phyloP scores from a whole-genome alignment of 2,113 vertebrate species.

The Felis chaus region DNA sequence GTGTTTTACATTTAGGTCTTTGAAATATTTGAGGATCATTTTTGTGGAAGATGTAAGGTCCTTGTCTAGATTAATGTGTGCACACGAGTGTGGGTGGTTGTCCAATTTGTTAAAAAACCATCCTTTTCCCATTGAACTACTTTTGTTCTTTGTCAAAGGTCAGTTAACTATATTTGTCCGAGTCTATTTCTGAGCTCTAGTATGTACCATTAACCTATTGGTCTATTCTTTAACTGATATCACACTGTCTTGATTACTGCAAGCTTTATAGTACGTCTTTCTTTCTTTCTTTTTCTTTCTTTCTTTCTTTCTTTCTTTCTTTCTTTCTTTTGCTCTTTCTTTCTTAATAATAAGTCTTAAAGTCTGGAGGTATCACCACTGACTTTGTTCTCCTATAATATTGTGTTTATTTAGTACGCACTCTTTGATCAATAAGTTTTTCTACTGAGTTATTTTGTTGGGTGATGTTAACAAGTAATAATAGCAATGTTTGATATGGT shows the following conservation, averaged over 20 bases:
- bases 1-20: not conserved
- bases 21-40: not conserved
- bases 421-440: not conserved
- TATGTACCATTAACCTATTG: not conserved
- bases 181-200: not conserved
- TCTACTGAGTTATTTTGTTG: not conserved
- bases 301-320: not conserved
- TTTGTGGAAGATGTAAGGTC: not conserved
- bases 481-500: not conserved
- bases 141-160: not conserved
- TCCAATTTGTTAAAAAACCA: not conserved
- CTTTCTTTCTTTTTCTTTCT: not conserved
- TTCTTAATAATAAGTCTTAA: not conserved
- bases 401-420: not conserved
- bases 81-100: not conserved
- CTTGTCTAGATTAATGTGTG: not conserved
- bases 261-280: not conserved
- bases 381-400: not conserved
- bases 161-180: not conserved
- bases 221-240: not conserved
- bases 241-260: not conserved
- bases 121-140: not conserved
- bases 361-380: not conserved
- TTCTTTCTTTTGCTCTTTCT: not conserved
- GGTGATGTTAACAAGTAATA: not conserved